A percentile compares a stretch with the other conserved stretches of the same genome.
phyloP scores from a whole-genome alignment of 1,140 invertebrate genomes.

The Pinna nobilis region DNA sequence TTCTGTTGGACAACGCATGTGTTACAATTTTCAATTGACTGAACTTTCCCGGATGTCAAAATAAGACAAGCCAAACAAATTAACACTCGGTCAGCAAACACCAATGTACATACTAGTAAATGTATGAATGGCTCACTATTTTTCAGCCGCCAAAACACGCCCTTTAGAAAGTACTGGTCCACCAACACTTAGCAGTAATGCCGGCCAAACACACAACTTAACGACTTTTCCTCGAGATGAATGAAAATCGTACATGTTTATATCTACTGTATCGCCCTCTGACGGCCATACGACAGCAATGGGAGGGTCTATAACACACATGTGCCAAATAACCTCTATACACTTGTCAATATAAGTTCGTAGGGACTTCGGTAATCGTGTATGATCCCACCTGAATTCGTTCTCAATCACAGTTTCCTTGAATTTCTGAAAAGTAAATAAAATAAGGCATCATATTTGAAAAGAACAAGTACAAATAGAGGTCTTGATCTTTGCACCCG shows the following conservation, averaged over 20 bases:
- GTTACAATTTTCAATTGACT: too few species aligned
- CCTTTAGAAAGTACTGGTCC: constrained; percentile 10
- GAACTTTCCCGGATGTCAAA: too few species aligned
- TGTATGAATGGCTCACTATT: background rate
- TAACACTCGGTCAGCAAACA: background rate
- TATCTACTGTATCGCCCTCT: constrained; percentile 1
- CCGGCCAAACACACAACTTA: constrained; percentile 6
- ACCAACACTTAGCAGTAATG: background rate
- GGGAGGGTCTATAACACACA: constrained; percentile 23
- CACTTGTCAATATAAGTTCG: constrained; percentile 15
- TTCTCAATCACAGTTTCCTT: constrained; percentile 3
- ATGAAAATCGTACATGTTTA: constrained; percentile 9
- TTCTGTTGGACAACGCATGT: too few species aligned
- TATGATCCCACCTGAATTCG: constrained; percentile 16
- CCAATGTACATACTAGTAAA: background rate
- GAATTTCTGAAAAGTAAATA: constrained; percentile 12
- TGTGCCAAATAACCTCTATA: constrained; percentile 27
- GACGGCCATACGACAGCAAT: constrained; percentile 23
- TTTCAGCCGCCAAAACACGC: background rate
- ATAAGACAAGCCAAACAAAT: too few species aligned
- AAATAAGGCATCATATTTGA: background rate
- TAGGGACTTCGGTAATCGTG: background rate
- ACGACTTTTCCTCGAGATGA: background rate
- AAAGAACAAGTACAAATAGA: background rate
- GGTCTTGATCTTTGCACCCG: background rate